Base-by-base conservation (phyloP, 1,140 invertebrate genomes). In the Sycobia sp. region DNA sequence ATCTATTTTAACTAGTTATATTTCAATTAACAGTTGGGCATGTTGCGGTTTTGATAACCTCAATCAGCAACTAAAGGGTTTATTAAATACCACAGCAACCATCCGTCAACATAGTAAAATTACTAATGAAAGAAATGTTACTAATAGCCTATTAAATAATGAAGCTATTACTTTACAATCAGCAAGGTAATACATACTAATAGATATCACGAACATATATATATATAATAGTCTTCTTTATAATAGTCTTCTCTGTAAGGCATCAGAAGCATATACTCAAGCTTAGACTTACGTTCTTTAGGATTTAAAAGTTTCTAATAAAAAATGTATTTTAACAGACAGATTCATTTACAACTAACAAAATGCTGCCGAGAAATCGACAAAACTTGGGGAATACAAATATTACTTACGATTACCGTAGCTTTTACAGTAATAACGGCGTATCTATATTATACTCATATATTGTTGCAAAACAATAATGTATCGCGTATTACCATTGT, bases 301-400 rank as follows among this genome's bases (percentile, higher is more conserved):
- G n/a, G n/a, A n/a, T n/a, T n/a, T n/a, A n/a, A n/a, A n/a, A n/a
- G n/a, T n/a, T n/a, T 43, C 4, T 20, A 20, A 43, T 25, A 39
- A 41, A 51, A 25, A 51, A 41, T 51, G 5, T 32, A 49, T 54
- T 47, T 49, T 54, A 29, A 14, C n/a, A 75, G 73, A 39, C 65
- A 72, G 62, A 53, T 67, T 18, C 71, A 75, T 29, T 57, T 73
- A 1, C 62, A 72, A 46, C 43, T 75, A 46, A 49, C 68, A 13
- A 66, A 67, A 46, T 58, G 51, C 4, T 62, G 61, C 10, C 54
- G 41, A 11, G 51, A 29, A 4, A 22, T 59, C 0, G 73, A 72
- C 41, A 44, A 56, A 3, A 34, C 58, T 4, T 75, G 58, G 13
- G 73, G 69, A 2, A 14, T 73, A 13, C 69, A 71, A 39, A 67